Evolutionary conservation across 2,797 vertebrate species (phyloP), one percentile per base, ranked within the genome.

Genomic region (Microctenopoma stevenorrisi): DNA sequence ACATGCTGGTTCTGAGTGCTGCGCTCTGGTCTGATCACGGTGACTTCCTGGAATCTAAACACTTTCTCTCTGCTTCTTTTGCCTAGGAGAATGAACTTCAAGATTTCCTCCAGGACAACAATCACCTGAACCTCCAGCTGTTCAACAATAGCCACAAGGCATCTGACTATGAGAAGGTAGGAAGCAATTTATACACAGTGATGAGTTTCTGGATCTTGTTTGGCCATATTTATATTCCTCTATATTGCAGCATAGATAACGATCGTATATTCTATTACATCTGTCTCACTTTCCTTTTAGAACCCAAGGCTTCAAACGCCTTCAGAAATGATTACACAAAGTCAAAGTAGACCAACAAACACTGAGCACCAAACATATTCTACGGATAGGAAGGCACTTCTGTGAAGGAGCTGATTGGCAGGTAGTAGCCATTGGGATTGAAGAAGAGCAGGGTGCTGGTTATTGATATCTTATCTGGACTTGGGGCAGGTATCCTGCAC

Each of bases 31-130:
- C 64, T 69, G 76, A 82, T 80, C 78, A 69, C 46, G 35, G 43
- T 14, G 59, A 73, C 61, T 76, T 77, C 59, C 63, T n/a, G 4
- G 47, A 48, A 47, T 83, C 68, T 89, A 52, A 90, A 74, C 51
- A 26, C 22, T 84, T 79, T 68, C 55, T 79, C 42, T 74, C 56
- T 80, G 46, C 38, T 51, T 81, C 30, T 77, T 74, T 78, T 53
- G 74, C 73, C 16, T 64, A 98, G 97, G 95, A 95, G 89, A 89
- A 95, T 94, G 95, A 95, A 87, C 93, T 95, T 88, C 94, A 95
- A 85, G 93, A 95, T 92, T 95, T 93, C 60, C 85, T 91, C 71
- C 93, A 91, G 74, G 93, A 93, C 80, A 93, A 93, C 78, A 89
- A 82, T 46, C 86, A 86, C 81, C 82, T 96, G 91, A 96, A 92